A percentile compares a stretch with the other conserved stretches of the same genome.
These are phyloP conservation scores for Sterrhoptilus dennistouni DNA, from an alignment of 2,113 vertebrate genomes.

Conservation along the genomic window DNA sequence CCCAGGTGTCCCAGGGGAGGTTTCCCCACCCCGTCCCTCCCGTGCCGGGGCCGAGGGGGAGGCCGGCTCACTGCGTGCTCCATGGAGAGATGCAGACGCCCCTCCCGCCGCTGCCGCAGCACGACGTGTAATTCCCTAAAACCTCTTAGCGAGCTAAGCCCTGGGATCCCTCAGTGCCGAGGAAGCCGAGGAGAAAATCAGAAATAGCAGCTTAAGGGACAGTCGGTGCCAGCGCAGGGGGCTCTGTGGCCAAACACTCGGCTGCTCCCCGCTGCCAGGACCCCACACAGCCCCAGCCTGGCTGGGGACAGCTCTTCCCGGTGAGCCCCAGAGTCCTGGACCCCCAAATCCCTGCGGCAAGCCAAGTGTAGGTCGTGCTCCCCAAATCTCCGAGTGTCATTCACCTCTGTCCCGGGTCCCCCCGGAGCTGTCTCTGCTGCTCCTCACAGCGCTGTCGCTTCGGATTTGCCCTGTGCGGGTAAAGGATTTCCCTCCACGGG, in stretches of 20 bases:
- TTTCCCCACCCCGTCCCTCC: neutral
- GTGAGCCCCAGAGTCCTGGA: fast-evolving
- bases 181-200: constrained; percentile 37
- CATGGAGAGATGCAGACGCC: neutral
- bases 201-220: neutral
- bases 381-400: neutral
- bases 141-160: constrained; percentile 42
- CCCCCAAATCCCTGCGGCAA: neutral
- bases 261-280: neutral
- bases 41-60: fast-evolving
- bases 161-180: constrained; percentile 3
- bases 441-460: neutral
- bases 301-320: neutral
- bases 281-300: neutral
- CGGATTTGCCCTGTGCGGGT: neutral
- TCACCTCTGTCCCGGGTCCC: fast-evolving
- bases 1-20: neutral
- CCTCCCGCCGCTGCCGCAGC: neutral
- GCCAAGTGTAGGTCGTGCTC: fast-evolving
- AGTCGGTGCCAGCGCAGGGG: fast-evolving
- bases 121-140: constrained; percentile 31
- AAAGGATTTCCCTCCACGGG: neutral
- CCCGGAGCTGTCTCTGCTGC: neutral
- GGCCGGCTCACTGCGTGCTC: fast-evolving
- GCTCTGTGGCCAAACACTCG: neutral